Evolutionary conservation across 2,888 invertebrate species (phyloP).

Genomic region (Sepioteuthis lessoniana): DNA sequence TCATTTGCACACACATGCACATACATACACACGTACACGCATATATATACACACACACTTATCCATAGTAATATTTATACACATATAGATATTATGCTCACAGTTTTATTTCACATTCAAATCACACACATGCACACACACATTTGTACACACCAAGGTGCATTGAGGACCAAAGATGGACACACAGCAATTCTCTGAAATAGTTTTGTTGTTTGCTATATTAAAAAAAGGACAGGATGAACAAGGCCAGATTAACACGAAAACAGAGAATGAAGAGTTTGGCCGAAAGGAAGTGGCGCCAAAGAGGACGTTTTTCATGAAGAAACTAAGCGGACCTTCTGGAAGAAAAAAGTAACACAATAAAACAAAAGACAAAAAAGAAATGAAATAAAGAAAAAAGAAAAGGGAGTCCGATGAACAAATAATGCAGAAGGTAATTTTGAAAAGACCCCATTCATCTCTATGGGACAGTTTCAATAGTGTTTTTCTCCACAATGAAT

Average conservation of each 20-base stretch:
- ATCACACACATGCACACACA: neutral
- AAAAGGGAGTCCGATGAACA: neutral
- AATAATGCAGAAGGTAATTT: slow-evolving; percentile 8
- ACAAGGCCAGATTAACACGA: neutral
- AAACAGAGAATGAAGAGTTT: slow-evolving; percentile 33
- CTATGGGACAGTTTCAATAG: slow-evolving; percentile 33
- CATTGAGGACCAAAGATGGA: neutral
- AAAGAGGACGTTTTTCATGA: neutral
- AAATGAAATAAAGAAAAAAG: neutral
- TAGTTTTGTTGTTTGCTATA: neutral
- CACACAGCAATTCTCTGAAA: neutral
- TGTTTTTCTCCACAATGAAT: slow-evolving; percentile 21
- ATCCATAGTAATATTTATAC: too few relatives aligned
- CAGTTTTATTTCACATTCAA: too few relatives aligned
- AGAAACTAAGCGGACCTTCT: neutral
- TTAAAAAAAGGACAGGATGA: neutral
- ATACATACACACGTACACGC: too few relatives aligned
- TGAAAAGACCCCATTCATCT: slow-evolving; percentile 33
- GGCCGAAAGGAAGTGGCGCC: slow-evolving; percentile 1
- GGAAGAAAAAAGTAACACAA: neutral
- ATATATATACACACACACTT: too few relatives aligned
- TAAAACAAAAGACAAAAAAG: neutral
- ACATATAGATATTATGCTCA: too few relatives aligned
- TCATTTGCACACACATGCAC: too few relatives aligned
- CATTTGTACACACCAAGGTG: neutral